Evolutionary conservation across 2,888 invertebrate genomes (phyloP).

Genomic region (Caenorhabditis becei): DNA sequence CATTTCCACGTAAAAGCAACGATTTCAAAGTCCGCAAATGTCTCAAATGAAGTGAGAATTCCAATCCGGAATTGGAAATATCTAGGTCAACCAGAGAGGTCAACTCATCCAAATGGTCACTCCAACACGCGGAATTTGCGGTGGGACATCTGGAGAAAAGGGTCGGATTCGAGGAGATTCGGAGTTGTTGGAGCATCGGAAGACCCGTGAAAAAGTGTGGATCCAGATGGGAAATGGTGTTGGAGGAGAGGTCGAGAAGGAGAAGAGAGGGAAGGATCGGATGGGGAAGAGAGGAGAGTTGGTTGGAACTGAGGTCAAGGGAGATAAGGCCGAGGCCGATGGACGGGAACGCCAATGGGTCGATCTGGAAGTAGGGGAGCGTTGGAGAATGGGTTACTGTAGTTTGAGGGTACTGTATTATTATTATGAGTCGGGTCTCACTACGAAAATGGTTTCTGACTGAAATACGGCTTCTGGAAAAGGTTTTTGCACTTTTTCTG

Average conservation of each 20-base stretch:
- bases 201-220: constrained; percentile 71
- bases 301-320: constrained; percentile 67
- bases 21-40: constrained; percentile 57
- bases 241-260: constrained; percentile 74
- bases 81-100: constrained; percentile 74
- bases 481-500: no score
- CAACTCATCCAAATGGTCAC: constrained; percentile 68
- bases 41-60: constrained; percentile 51
- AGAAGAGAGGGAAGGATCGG: constrained; percentile 76
- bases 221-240: constrained; percentile 69
- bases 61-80: constrained; percentile 69
- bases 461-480: no score
- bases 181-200: constrained; percentile 74
- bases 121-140: constrained; percentile 63
- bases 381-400: no score
- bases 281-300: constrained; percentile 69
- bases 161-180: constrained; percentile 68
- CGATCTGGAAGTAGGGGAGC: constrained; percentile 63
- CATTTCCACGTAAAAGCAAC: constrained; percentile 61
- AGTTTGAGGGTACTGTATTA: no score
- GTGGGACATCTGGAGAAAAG: constrained; percentile 59
- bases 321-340: constrained; percentile 70
- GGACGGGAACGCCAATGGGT: constrained; percentile 67
- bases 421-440: no score
- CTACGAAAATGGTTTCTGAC: no score